Evolutionary conservation across 1,140 invertebrate genomes (phyloP), one percentile per base, ranked within the genome.

Genomic region (Rhyacophila brunnea): DNA sequence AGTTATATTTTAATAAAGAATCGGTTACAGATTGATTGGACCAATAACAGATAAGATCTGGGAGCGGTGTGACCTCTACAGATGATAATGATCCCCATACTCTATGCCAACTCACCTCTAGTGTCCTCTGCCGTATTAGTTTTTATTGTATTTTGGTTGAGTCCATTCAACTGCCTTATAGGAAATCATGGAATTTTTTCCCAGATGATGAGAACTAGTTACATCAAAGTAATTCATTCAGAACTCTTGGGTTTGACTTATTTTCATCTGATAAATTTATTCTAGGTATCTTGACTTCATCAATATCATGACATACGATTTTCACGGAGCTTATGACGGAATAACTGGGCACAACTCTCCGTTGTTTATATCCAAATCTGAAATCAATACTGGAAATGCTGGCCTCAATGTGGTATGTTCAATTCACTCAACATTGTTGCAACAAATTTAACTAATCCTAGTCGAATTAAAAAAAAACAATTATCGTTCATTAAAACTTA

Each of bases 301-400:
- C 2, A 88, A 87, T 66, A 59, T 90, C 1, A 86, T 90, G 87
- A 68, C 85, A 0, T 92, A 92, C 57, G 86, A 89, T 69, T 86
- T 84, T 63, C 85, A 88, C 66, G 82, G 82, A 3, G 71, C 79
- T 4, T 86, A 83, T 80, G 85, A 88, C 56, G 70, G 70, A 0
- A 68, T 68, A 1, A 82, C 84, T 6, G 85, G 84, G 17, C 77
- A 82, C 57, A 83, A 83, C 62, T 77, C 84, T 6, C 83, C 83
- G 0, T 69, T 85, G 52, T 82, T 78, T 63, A 54, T 75, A 15
- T 71, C 76, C 23, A 69, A 72, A 5, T 70, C 74, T 10, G 83
- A 85, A 35, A 62, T 44, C 32, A 46, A 50, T 15, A 45, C 51
- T 9, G 32, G 9, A 6, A 47, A 55, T 42, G 35, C 10, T 44